phyloP scores from a whole-genome alignment of 92 coral and sea anemone genomes.

The Zoanthus sociatus region DNA sequence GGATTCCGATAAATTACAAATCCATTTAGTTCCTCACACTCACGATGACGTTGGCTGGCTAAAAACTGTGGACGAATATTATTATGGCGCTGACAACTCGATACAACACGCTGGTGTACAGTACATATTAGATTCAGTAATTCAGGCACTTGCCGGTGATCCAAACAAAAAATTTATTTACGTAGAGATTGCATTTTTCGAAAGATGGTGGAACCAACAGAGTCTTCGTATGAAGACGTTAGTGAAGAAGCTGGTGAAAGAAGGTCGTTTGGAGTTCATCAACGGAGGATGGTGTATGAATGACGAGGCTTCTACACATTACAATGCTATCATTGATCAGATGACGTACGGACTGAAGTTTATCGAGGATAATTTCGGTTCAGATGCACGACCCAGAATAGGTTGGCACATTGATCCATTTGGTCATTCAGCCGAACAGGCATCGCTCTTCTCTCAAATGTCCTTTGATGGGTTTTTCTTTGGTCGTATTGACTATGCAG shows the following conservation, averaged over 20 bases:
- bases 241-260: slow-evolving; percentile 70
- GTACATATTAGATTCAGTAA: too few species aligned
- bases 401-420: slow-evolving; percentile 92
- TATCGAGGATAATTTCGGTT: slow-evolving; percentile 76
- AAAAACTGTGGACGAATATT: too few species aligned
- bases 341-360: slow-evolving; percentile 83
- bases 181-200: slow-evolving; percentile 83
- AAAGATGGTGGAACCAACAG: slow-evolving; percentile 82
- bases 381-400: slow-evolving; percentile 75
- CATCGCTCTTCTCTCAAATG: slow-evolving; percentile 83
- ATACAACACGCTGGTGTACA: too few species aligned
- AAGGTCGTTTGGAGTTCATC: slow-evolving; percentile 67
- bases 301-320: slow-evolving; percentile 84
- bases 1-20: too few species aligned
- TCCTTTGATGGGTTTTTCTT: slow-evolving; percentile 85
- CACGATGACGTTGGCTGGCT: too few species aligned
- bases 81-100: too few species aligned
- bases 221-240: not conserved
- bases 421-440: slow-evolving; percentile 88
- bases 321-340: slow-evolving; percentile 86
- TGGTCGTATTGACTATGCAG: slow-evolving; percentile 71
- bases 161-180: slow-evolving; percentile 59
- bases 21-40: too few species aligned
- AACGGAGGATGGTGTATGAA: slow-evolving; percentile 93
- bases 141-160: too few species aligned